Evolutionary conservation across 2,113 vertebrate genomes (phyloP), one percentile per base, ranked within the genome.

Genomic region (Pterophyllum scalare): DNA sequence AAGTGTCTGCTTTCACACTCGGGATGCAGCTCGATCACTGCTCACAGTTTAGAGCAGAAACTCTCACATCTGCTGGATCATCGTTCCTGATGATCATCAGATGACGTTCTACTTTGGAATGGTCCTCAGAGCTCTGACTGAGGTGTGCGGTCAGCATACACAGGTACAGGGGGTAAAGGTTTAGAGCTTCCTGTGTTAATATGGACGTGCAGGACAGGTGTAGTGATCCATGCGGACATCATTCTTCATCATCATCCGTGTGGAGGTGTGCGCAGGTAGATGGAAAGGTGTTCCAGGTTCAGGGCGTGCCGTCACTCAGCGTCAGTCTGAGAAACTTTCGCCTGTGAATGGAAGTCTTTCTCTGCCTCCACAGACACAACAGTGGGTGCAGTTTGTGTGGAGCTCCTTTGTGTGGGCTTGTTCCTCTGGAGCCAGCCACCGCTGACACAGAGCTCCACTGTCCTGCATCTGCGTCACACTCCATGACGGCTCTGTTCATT

Each of bases 131-230:
- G 61, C 19, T n/a, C 60, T 33, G 6, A 33, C 6, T 7, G 6
- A 33, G 31, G 35, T 38, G 35, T 38, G 35, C 2, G 35, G 8
- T 38, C 35, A 38, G 10, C 35, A 3, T 38, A 38, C 35, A 38
- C 35, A 11, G 31, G 31, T 38, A 11, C 35, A 38, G 35, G 35
- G 35, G 35, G 35, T 38, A 8, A 38, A n/a, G n/a, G 35, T 10
- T 8, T 38, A 9, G 35, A 38, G 35, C 35, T 9, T 38, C 35
- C 31, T 38, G 22, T 0, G 0, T 35, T 0, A 40, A 64, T 12
- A 40, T 40, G 33, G 40, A 19, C 20, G 33, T 64, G 61, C 4
- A 64, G 20, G 3, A 35, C 20, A 5, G 1, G 7, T 38, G n/a
- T 14, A 12, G 61, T 3, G 38, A 40, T 3, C 38, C 38, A 12